Conservation (phyloP, 2,888 invertebrate genomes). For the Labia minor region DNA sequence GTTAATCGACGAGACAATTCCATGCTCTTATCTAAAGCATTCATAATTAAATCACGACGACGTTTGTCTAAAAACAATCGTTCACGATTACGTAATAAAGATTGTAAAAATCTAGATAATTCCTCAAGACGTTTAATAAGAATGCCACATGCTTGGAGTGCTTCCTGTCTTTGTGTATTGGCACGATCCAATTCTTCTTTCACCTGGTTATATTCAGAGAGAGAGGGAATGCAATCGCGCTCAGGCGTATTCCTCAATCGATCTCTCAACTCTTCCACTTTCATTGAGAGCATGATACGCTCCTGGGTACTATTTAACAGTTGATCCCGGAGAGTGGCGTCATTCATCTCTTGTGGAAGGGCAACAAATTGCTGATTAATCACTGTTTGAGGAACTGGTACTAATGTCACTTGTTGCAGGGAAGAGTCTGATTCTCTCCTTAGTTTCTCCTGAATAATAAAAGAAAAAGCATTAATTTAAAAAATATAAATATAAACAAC, state of each 20-base stretch:
- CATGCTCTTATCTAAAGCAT: constrained; percentile 23
- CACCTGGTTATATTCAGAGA: constrained; percentile 30
- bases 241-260: constrained; percentile 29
- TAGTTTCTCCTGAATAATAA: background rate
- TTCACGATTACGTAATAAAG: constrained; percentile 40
- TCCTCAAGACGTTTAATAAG: constrained; percentile 52
- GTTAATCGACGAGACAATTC: constrained; percentile 22
- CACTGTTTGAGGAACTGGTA: background rate
- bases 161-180: constrained; percentile 36
- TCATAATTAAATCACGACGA: constrained; percentile 18
- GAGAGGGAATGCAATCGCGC: constrained; percentile 29
- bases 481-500: background rate
- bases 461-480: background rate
- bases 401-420: background rate
- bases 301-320: constrained; percentile 31
- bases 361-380: background rate
- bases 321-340: constrained; percentile 29
- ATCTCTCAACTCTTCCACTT: constrained; percentile 29
- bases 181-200: constrained; percentile 34
- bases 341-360: background rate
- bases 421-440: too few relatives aligned
- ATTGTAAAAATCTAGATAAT: constrained; percentile 52
- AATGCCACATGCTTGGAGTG: constrained; percentile 39
- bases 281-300: constrained; percentile 26
- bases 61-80: constrained; percentile 14